Evolutionary conservation across 2,113 vertebrate genomes (phyloP).

Genomic region (Muscicapa adusta): DNA sequence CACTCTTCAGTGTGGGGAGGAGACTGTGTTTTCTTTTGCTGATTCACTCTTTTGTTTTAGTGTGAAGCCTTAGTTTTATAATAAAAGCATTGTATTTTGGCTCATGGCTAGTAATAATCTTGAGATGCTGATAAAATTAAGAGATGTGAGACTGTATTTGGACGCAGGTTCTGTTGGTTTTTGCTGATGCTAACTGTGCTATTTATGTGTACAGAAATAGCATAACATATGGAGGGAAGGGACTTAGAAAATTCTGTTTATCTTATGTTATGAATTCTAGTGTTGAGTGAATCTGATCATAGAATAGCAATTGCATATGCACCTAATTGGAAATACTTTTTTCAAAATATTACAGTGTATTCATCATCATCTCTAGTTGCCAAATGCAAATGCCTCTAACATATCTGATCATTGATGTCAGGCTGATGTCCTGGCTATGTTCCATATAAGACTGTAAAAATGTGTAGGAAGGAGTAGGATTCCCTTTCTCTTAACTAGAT

Average conservation of each 20-base stretch:
- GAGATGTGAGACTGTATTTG: not conserved
- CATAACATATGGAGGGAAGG: not conserved
- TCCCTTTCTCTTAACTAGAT: not conserved
- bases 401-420: not conserved
- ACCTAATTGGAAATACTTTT: not conserved
- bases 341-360: not conserved
- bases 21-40: not conserved
- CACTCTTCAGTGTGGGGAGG: not conserved
- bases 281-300: not conserved
- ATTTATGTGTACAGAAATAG: not conserved
- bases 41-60: conserved; percentile 1
- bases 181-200: not conserved
- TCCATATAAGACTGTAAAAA: not conserved
- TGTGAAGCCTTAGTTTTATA: not conserved
- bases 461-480: not conserved
- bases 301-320: not conserved
- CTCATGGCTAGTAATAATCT: not conserved
- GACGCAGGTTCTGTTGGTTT: not conserved
- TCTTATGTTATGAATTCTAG: not conserved
- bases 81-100: not conserved
- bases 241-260: not conserved
- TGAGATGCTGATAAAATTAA: not conserved
- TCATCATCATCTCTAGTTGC: not conserved
- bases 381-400: not conserved
- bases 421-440: not conserved